Evolutionary conservation across 1,140 invertebrate genomes (phyloP).

Genomic region (Rhopalosiphum padi): DNA sequence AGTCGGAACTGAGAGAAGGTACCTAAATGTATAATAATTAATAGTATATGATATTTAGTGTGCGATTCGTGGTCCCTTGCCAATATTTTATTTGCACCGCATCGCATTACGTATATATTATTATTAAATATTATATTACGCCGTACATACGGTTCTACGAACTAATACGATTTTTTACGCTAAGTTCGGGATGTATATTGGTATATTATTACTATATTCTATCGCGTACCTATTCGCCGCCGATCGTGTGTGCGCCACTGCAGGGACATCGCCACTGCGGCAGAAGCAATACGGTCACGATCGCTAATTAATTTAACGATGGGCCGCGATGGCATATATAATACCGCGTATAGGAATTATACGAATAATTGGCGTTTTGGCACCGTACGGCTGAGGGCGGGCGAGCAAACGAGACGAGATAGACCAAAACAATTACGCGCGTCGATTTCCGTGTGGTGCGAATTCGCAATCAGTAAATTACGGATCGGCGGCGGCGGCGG

Average conservation of each 20-base stretch:
- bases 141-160: not conserved
- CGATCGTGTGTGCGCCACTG: not conserved
- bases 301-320: conserved; percentile 14
- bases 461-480: conserved; percentile 3
- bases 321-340: not conserved
- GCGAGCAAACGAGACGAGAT: not conserved
- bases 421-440: not conserved
- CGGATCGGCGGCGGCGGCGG: not conserved
- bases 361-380: conserved; percentile 15
- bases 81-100: not conserved
- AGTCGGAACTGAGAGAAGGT: not conserved
- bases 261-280: not conserved
- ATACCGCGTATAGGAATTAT: not conserved
- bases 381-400: not conserved
- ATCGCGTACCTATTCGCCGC: not conserved
- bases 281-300: not conserved
- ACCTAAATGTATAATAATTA: not conserved
- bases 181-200: not conserved
- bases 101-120: not conserved
- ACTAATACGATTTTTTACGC: not conserved
- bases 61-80: not conserved
- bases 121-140: too few relatives aligned
- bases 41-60: not conserved
- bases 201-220: not conserved
- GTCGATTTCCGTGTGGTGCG: not conserved